Conservation (phyloP, 2,797 vertebrate genomes). For the Channallabes apus region DNA sequence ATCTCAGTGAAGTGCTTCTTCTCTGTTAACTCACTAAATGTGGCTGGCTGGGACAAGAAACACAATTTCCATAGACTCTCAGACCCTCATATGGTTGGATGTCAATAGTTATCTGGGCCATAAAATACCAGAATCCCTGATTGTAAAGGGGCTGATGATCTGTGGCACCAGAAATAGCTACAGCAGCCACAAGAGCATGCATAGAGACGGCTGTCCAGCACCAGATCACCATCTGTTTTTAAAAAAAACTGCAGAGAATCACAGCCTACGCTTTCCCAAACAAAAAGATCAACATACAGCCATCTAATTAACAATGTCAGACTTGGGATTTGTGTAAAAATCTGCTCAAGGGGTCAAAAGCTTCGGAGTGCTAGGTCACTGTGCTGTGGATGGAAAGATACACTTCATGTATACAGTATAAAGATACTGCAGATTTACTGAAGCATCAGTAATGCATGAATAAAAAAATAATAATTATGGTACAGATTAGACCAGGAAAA, state of each 20-base stretch:
- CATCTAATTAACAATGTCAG: not conserved
- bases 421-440: not conserved
- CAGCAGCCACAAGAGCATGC: conserved; percentile 2
- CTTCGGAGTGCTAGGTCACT: not conserved
- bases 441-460: not conserved
- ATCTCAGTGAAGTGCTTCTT: not conserved
- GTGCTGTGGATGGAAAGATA: not conserved
- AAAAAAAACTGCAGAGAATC: conserved; percentile 7
- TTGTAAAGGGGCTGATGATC: not conserved
- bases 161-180: conserved; percentile 17
- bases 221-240: conserved; percentile 1
- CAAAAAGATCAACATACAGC: not conserved
- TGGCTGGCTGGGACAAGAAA: not conserved
- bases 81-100: not conserved
- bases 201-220: not conserved
- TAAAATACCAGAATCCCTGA: not conserved
- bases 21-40: not conserved
- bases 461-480: not conserved
- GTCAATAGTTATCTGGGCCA: conserved; percentile 5
- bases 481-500: not conserved
- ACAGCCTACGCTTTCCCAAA: not conserved
- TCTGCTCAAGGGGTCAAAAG: not conserved
- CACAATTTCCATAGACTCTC: not conserved
- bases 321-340: conserved; percentile 1
- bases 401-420: not conserved